Conservation (phyloP, 2,797 vertebrate genomes). For the Leptatherina wallacei region DNA sequence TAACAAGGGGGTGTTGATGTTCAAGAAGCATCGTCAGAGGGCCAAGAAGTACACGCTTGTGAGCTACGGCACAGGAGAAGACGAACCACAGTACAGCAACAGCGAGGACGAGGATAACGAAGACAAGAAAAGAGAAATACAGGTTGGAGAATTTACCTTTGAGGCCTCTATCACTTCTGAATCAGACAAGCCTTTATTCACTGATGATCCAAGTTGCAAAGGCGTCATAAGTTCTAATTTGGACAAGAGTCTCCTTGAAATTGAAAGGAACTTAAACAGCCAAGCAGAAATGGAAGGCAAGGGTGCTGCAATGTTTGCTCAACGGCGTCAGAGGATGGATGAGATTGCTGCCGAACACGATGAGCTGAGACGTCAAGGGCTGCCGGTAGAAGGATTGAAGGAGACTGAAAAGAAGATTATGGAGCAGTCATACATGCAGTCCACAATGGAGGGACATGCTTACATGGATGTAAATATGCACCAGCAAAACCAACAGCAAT, state of each 20-base stretch:
- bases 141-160: slow-evolving; percentile 86
- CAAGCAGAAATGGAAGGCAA: slow-evolving; percentile 93
- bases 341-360: slow-evolving; percentile 94
- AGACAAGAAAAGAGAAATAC: slow-evolving; percentile 77
- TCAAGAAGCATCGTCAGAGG: slow-evolving; percentile 95
- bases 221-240: slow-evolving; percentile 88
- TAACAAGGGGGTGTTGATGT: slow-evolving; percentile 99
- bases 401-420: slow-evolving; percentile 71
- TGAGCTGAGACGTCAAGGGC: slow-evolving; percentile 84
- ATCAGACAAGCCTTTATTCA: slow-evolving; percentile 87
- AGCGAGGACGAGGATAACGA: slow-evolving; percentile 80
- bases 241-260: slow-evolving; percentile 91
- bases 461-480: slow-evolving; percentile 87
- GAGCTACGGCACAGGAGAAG: slow-evolving; percentile 97
- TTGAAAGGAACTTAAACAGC: slow-evolving; percentile 86
- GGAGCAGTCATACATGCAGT: slow-evolving; percentile 76
- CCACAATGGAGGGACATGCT: slow-evolving; percentile 80
- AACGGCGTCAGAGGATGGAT: slow-evolving; percentile 92
- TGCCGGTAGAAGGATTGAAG: slow-evolving; percentile 78
- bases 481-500: slow-evolving; percentile 76
- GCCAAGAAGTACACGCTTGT: slow-evolving; percentile 95
- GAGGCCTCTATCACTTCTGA: slow-evolving; percentile 86
- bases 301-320: slow-evolving; percentile 96
- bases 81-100: slow-evolving; percentile 84
- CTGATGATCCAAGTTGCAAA: slow-evolving; percentile 81